Base-by-base conservation (phyloP, 2,888 invertebrate genomes). In the Thyatira batis region DNA sequence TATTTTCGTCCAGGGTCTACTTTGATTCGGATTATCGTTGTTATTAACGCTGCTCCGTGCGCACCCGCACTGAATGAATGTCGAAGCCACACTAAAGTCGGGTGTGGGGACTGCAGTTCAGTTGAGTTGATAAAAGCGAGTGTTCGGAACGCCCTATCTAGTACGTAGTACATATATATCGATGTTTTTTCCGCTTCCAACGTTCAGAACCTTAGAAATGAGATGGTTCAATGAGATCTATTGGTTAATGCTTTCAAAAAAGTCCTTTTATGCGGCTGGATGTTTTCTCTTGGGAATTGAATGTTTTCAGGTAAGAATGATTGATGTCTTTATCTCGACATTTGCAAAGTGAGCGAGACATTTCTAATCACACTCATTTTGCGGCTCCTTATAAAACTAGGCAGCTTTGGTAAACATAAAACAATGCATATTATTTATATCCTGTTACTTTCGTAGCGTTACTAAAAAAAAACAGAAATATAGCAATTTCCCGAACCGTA, bases 281-380 rank as follows among this genome's bases (percentile, higher is more conserved):
- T 73, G 73, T 73, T 73, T 70, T 76, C 80, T 72, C 74, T 67
- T 49, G 81, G 71, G 82, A 82, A 73, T 80, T 74, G 75, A 79
- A 81, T 80, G 78, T 78, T 79, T 67, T 73, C 77, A 81, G 79
- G 79, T 80, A 78, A 73, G 70, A 79, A 76, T 84, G 84, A 85
- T 85, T 84, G 83, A 84, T 84, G 80, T 75, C 74, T 81, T 78
- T 75, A 78, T 78, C 72, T 77, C 73, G 76, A 76, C 74, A 76
- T 76, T 81, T 77, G 74, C 73, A 78, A 78, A 78, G 72, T 71
- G 69, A 65, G 70, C 65, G 69, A 71, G 76, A 77, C 76, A 73
- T 78, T 83, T 74, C 66, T 69, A 80, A 77, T 76, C 74, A 71
- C 63, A 67, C 63, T 66, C 69, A 73, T 75, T 73, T 71, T 67